Conservation (phyloP, 2,888 invertebrate species). For the Dolomedes plantarius region DNA sequence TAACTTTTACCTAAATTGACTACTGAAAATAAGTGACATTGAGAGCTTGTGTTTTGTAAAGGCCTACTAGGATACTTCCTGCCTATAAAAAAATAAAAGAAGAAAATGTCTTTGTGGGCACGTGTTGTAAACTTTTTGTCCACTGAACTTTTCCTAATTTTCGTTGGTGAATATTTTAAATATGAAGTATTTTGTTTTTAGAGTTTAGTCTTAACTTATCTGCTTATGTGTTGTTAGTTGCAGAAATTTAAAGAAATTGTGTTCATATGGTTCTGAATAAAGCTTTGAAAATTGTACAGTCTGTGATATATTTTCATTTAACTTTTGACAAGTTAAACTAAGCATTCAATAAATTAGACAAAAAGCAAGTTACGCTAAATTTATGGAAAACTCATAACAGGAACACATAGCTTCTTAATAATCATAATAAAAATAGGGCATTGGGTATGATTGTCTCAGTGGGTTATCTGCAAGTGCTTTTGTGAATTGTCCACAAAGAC, state of each 20-base stretch:
- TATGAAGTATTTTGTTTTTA: slow-evolving; percentile 67
- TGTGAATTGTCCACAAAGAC: too few relatives aligned
- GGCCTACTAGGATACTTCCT: slow-evolving; percentile 45
- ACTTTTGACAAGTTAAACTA: too few relatives aligned
- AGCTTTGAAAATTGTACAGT: slow-evolving; percentile 49
- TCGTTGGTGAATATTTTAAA: slow-evolving; percentile 66
- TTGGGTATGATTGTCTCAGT: too few relatives aligned
- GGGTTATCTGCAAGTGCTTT: too few relatives aligned
- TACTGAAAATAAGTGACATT: slow-evolving; percentile 39
- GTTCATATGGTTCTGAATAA: slow-evolving; percentile 67
- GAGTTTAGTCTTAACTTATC: slow-evolving; percentile 70
- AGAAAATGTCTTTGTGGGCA: slow-evolving; percentile 11
- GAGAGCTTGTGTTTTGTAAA: slow-evolving; percentile 68
- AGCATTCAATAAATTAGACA: too few relatives aligned
- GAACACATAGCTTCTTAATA: too few relatives aligned
- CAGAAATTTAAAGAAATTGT: slow-evolving; percentile 59
- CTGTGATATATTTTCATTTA: not conserved
- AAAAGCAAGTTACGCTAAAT: too few relatives aligned
- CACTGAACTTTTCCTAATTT: slow-evolving; percentile 36
- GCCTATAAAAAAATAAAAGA: slow-evolving; percentile 26
- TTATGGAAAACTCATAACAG: too few relatives aligned
- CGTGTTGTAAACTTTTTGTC: slow-evolving; percentile 30
- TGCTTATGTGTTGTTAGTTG: slow-evolving; percentile 70
- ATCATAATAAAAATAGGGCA: too few relatives aligned
- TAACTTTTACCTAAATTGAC: slow-evolving; percentile 38